Evolutionary conservation across 2,888 invertebrate genomes (phyloP).

Genomic region (Nemapogon koenigi): DNA sequence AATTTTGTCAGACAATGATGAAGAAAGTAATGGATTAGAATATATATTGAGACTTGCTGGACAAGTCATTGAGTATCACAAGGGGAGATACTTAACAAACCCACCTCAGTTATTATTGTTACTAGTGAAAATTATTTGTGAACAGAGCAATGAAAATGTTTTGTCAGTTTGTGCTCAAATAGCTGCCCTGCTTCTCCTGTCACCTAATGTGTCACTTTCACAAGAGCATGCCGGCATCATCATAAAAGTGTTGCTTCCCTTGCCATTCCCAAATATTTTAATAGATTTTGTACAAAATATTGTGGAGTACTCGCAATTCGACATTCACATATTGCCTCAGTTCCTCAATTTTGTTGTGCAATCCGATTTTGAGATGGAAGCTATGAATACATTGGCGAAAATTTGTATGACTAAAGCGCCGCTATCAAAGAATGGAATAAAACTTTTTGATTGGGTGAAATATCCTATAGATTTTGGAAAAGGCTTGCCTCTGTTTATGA

Average conservation of each 20-base stretch:
- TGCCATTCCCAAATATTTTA: conserved; percentile 62
- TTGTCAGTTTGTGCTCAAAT: conserved; percentile 60
- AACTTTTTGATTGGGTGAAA: conserved; percentile 68
- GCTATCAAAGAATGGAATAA: conserved; percentile 64
- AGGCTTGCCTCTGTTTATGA: conserved; percentile 38
- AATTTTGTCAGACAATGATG: conserved; percentile 37
- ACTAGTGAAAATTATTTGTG: conserved; percentile 58
- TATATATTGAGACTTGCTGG: conserved; percentile 65
- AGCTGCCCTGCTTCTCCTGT: conserved; percentile 64
- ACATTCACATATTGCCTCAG: conserved; percentile 73
- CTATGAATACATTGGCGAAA: conserved; percentile 68
- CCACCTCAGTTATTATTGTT: conserved; percentile 65
- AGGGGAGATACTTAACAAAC: conserved; percentile 69
- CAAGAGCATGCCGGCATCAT: conserved; percentile 78
- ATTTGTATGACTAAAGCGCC: conserved; percentile 73
- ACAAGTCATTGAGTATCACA: conserved; percentile 67
- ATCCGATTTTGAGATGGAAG: conserved; percentile 55
- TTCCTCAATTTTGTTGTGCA: conserved; percentile 67
- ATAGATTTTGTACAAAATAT: conserved; percentile 72
- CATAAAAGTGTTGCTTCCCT: conserved; percentile 66
- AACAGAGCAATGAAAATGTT: conserved; percentile 48
- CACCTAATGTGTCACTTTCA: conserved; percentile 68
- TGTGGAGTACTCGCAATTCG: conserved; percentile 71
- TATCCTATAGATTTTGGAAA: conserved; percentile 69
- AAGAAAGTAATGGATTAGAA: conserved; percentile 35